Percentiles rank a stretch among this genome's conserved stretches.
These are phyloP conservation scores for Leucophora obtusa DNA, from an alignment of 2,888 invertebrate species.

Conservation along the genomic window DNA sequence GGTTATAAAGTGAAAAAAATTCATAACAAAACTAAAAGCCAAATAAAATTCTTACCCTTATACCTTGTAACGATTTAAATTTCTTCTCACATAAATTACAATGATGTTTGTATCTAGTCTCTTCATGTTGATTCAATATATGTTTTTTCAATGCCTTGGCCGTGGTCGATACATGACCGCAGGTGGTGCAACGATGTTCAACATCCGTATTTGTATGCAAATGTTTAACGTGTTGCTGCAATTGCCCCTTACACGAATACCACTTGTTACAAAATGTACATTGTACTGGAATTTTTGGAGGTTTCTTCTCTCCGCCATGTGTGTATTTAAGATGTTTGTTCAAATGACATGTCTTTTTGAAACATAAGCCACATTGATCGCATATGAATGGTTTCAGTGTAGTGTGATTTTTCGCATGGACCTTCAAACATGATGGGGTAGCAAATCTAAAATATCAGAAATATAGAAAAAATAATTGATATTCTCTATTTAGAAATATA, in stretches of 20 bases:
- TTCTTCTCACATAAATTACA: constrained; percentile 76
- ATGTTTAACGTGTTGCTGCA: constrained; percentile 70
- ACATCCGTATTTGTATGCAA: constrained; percentile 55
- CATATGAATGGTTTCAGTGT: constrained; percentile 71
- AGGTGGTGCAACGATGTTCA: constrained; percentile 69
- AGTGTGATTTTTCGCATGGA: constrained; percentile 63
- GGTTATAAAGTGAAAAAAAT: background rate
- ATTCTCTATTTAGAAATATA: background rate
- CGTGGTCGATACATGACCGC: constrained; percentile 73
- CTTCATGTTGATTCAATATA: constrained; percentile 72
- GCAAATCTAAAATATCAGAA: background rate
- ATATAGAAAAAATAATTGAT: background rate
- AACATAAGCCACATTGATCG: constrained; percentile 70
- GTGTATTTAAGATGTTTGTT: constrained; percentile 72
- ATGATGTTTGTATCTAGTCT: constrained; percentile 70
- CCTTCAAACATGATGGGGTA: background rate
- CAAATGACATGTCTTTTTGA: constrained; percentile 70
- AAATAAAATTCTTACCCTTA: constrained; percentile 35
- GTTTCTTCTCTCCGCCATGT: constrained; percentile 71
- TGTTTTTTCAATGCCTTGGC: constrained; percentile 73
- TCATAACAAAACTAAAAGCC: background rate
- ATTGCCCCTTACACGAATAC: constrained; percentile 71
- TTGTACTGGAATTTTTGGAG: constrained; percentile 68
- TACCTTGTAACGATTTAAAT: constrained; percentile 71
- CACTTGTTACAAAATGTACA: constrained; percentile 73